A percentile compares a stretch with the other conserved stretches of the same genome.
Conservation (phyloP, 2,888 invertebrate species). For the Graphium colonna region DNA sequence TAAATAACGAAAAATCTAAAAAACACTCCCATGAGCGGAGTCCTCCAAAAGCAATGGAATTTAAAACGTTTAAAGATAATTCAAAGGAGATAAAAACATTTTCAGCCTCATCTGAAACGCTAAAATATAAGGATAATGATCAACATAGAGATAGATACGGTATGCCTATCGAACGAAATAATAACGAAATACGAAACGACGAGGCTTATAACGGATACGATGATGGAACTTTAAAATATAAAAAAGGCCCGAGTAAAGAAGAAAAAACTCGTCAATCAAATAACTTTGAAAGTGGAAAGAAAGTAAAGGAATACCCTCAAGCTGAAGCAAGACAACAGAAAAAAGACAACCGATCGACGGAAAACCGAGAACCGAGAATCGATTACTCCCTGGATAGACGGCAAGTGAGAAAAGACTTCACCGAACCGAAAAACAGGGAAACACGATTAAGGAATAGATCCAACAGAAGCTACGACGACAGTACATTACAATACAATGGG, state of each 20-base stretch:
- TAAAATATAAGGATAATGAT: slow-evolving; percentile 72
- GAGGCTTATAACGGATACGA: slow-evolving; percentile 64
- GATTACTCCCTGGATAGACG: slow-evolving; percentile 72
- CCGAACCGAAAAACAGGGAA: slow-evolving; percentile 58
- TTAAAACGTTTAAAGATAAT: slow-evolving; percentile 75
- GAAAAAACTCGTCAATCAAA: slow-evolving; percentile 59
- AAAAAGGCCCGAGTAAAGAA: slow-evolving; percentile 65
- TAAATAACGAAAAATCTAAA: slow-evolving; percentile 66
- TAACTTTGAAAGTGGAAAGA: slow-evolving; percentile 53
- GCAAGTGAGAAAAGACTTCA: slow-evolving; percentile 58
- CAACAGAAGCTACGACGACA: slow-evolving; percentile 71
- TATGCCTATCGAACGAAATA: slow-evolving; percentile 63
- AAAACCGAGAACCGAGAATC: slow-evolving; percentile 62
- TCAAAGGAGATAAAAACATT: slow-evolving; percentile 74
- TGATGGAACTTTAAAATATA: slow-evolving; percentile 71
- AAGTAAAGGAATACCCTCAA: slow-evolving; percentile 65
- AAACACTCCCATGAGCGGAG: slow-evolving; percentile 61
- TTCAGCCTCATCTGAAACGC: slow-evolving; percentile 73
- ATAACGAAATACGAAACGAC: slow-evolving; percentile 58
- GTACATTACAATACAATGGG: slow-evolving; percentile 64
- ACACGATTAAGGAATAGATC: slow-evolving; percentile 49
- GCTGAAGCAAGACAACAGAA: slow-evolving; percentile 59
- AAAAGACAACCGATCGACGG: slow-evolving; percentile 56
- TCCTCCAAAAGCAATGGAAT: slow-evolving; percentile 70
- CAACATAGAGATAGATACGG: slow-evolving; percentile 66